Conservation (phyloP, 1,140 invertebrate genomes). For the Sinella curviseta region DNA sequence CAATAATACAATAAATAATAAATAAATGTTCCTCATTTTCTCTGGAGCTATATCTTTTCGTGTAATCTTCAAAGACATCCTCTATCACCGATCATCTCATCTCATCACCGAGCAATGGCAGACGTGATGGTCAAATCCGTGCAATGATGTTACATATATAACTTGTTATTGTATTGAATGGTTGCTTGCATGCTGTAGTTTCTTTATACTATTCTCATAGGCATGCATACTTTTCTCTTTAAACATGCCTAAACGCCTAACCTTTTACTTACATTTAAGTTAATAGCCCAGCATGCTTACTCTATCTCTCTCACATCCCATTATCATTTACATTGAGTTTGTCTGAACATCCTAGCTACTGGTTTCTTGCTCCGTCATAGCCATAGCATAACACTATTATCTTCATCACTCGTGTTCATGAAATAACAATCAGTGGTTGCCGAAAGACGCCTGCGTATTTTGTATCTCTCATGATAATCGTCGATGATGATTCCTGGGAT, state of each 20-base stretch:
- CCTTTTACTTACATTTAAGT: neutral
- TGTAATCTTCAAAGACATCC: neutral
- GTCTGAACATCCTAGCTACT: neutral
- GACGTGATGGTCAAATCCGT: constrained; percentile 8
- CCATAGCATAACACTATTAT: neutral
- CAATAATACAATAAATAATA: neutral
- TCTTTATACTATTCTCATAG: too few species aligned
- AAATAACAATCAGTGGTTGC: neutral
- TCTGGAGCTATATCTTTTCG: neutral
- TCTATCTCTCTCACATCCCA: constrained; percentile 16
- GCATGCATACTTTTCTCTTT: neutral
- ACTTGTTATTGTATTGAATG: neutral
- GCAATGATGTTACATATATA: constrained; percentile 3
- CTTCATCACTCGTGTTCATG: neutral
- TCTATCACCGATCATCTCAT: neutral
- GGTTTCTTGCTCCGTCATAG: constrained; percentile 5
- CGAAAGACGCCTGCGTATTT: neutral
- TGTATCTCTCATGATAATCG: neutral
- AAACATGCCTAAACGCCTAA: neutral
- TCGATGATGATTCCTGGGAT: neutral
- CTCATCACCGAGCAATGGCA: too few species aligned
- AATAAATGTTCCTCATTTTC: too few species aligned
- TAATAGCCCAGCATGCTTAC: constrained; percentile 19
- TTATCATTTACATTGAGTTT: constrained; percentile 16
- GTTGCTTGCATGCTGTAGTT: neutral